A percentile compares a stretch with the other conserved stretches of the same genome.
Evolutionary conservation across 2,113 vertebrate genomes (phyloP).

Genomic region (Saimiri boliviensis): DNA sequence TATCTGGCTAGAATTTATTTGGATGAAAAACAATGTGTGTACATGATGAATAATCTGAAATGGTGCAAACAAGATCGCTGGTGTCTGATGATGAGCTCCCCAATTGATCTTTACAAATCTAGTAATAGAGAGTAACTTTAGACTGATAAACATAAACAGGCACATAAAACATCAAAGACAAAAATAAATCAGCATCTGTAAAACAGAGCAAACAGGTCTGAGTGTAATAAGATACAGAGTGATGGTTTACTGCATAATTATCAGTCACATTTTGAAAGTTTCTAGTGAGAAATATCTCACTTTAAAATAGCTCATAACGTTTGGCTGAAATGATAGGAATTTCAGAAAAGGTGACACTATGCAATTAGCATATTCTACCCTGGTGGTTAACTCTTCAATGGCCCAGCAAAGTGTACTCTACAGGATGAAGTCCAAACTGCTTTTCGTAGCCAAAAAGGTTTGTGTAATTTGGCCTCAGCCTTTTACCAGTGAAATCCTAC

Average conservation of each 20-base stretch:
- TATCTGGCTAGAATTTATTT: conserved; percentile 52
- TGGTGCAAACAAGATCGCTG: neutral
- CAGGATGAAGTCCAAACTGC: neutral
- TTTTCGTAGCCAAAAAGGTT: neutral
- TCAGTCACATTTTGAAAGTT: conserved; percentile 16
- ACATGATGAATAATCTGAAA: conserved; percentile 10
- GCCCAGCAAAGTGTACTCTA: neutral
- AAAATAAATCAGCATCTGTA: neutral
- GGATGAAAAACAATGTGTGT: neutral
- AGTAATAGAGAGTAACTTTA: conserved; percentile 5
- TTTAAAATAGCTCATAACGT: neutral
- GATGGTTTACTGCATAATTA: neutral
- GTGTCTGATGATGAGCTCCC: conserved; percentile 12
- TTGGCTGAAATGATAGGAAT: conserved; percentile 5
- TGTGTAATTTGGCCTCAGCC: neutral
- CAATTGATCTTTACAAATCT: conserved; percentile 8
- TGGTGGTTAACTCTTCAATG: neutral
- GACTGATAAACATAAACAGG: neutral
- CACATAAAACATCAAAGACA: neutral
- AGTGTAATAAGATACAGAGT: neutral
- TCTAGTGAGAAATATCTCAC: conserved; percentile 28
- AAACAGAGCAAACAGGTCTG: neutral
- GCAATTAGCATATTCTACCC: neutral
- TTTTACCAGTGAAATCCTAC: neutral
- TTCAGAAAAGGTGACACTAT: neutral